phyloP scores from a whole-genome alignment of 2,888 invertebrate genomes.

The Lamellibrachia satsuma region DNA sequence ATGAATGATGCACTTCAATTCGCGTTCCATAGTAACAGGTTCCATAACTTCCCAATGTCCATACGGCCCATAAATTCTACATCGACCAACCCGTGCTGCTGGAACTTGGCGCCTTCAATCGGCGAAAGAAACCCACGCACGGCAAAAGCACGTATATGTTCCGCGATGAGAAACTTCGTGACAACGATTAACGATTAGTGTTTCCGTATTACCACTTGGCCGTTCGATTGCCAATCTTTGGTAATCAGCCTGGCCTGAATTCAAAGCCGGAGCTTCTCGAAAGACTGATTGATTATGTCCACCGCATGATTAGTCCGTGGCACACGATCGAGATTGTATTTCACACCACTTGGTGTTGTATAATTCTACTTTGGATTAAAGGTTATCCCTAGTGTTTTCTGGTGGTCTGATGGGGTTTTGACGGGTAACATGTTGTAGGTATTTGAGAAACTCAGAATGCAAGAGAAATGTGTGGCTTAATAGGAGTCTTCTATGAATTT shows the following conservation, averaged over 20 bases:
- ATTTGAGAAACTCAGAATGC: not conserved
- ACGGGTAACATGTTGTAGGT: not conserved
- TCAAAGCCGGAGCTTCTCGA: not conserved
- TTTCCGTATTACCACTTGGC: slow-evolving; percentile 3
- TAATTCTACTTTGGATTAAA: not conserved
- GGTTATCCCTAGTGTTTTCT: not conserved
- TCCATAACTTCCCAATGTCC: not conserved
- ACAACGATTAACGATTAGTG: not conserved
- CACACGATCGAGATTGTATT: not conserved
- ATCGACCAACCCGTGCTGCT: not conserved
- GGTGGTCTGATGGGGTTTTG: not conserved
- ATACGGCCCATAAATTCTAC: not conserved
- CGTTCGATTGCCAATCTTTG: not conserved
- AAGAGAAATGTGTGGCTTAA: not conserved
- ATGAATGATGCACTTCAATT: not conserved
- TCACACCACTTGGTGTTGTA: not conserved
- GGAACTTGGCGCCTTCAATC: not conserved
- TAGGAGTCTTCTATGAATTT: no score
- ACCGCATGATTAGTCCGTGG: not conserved
- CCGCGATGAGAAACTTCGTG: not conserved
- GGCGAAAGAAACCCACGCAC: not conserved
- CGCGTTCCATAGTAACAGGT: not conserved
- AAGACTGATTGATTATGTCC: not conserved
- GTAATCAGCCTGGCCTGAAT: not conserved
- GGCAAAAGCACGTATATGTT: not conserved